Percentiles rank a stretch among this genome's conserved stretches.
Conservation (phyloP, 1,140 invertebrate genomes). For the Anthonomus grandis region DNA sequence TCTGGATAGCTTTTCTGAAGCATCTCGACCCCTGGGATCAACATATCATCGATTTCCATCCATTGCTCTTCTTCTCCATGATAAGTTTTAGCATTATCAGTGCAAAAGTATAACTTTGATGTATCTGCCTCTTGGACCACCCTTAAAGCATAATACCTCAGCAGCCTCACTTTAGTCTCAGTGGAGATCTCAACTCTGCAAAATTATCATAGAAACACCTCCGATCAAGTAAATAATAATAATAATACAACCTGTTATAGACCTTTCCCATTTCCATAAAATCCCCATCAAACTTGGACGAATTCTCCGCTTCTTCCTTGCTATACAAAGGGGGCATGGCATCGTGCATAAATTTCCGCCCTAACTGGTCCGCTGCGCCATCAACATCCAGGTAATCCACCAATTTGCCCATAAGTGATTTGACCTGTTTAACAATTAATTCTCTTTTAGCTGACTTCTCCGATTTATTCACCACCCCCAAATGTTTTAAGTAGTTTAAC, state of each 20-base stretch:
- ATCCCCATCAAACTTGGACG: slow-evolving; percentile 66
- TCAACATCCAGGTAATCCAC: slow-evolving; percentile 70
- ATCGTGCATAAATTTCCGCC: slow-evolving; percentile 78
- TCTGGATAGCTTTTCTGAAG: slow-evolving; percentile 74
- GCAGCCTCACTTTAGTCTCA: slow-evolving; percentile 38
- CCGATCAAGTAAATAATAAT: too few species aligned
- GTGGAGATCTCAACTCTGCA: slow-evolving; percentile 40
- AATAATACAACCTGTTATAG: slow-evolving; percentile 54
- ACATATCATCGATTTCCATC: slow-evolving; percentile 66
- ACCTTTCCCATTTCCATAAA: slow-evolving; percentile 64
- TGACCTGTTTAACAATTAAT: slow-evolving; percentile 58
- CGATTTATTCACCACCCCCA: slow-evolving; percentile 66
- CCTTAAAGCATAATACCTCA: slow-evolving; percentile 50
- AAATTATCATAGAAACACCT: slow-evolving; percentile 12
- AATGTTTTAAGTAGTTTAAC: slow-evolving; percentile 67
- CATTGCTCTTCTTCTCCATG: slow-evolving; percentile 76
- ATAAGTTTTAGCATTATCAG: slow-evolving; percentile 81
- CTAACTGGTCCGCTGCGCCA: slow-evolving; percentile 79
- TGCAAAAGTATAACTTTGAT: slow-evolving; percentile 69
- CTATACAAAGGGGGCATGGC: slow-evolving; percentile 79
- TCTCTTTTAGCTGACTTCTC: slow-evolving; percentile 50
- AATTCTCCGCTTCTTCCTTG: slow-evolving; percentile 62
- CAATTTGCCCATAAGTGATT: slow-evolving; percentile 61
- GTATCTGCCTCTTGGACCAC: slow-evolving; percentile 66
- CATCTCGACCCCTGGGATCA: slow-evolving; percentile 65